Evolutionary conservation across 2,888 invertebrate species (phyloP), one percentile per base, ranked within the genome.

Genomic region (Watsonalla cultraria): DNA sequence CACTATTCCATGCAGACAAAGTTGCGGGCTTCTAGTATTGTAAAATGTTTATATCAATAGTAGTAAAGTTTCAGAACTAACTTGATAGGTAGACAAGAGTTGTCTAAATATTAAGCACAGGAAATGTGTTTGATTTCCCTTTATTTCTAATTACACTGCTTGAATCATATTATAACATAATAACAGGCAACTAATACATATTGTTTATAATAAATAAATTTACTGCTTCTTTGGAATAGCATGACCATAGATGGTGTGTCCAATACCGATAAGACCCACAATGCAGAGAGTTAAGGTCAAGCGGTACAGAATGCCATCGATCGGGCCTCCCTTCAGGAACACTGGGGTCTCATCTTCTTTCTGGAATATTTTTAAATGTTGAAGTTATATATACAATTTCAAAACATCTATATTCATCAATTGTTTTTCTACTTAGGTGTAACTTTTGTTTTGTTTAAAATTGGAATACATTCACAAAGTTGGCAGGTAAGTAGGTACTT

Each of bases 301-400:
- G 33, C 87, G 86, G 70, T 87, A 89, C 53, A 93, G 68, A 11
- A 92, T 63, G 57, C 66, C 84, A 61, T 93, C 93, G 7, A 80
- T 53, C 1, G 92, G 78, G 50, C 93, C 93, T 35, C 90, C 92
- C 74, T 93, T 93, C 66, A 93, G 75, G 82, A 91, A 92, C 5
- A 93, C 88, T 0, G 93, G 93, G 5, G 89, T 67, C 58, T 92
- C 92, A 81, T 93, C 91, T 6, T 92, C 91, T 80, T 86, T 84
- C 93, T 93, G 85, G 34, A 85, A 90, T 59, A 39, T 9, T 24
- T 46, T n/a, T 47, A 9, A 52, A 42, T 24, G 24, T 24, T 24
- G 24, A 24, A 24, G 24, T 24, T 24, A 24, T 4, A 24, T 24
- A 24, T 24, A 24, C n/a, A 24, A 24, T 24, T 1, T 24, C 24